Evolutionary conservation across 2,113 vertebrate species (phyloP), one percentile per base, ranked within the genome.

Genomic region (Alouatta palliata): DNA sequence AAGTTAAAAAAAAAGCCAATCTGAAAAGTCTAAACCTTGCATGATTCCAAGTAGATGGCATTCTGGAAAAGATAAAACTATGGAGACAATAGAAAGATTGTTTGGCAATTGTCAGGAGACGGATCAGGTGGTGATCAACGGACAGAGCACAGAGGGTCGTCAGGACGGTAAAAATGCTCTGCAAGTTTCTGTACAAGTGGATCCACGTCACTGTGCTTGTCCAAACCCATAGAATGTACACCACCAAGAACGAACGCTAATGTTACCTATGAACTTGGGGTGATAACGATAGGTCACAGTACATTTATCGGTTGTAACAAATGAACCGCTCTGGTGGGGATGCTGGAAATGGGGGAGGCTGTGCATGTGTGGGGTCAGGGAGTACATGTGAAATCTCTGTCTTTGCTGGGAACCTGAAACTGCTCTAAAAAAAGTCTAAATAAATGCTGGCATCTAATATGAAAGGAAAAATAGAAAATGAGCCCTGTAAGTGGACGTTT

Each of bases 141-240:
- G 14, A 56, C 3, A n/a, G 73, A 27, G 49, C 37, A 43, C 52
- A 45, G 52, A 61, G 71, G 11, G 1, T 21, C 30, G 9, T 8
- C 14, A 8, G 54, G 70, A 19, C 40, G 23, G 54, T 1, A 20
- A 45, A n/a, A 19, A 27, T 5, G 4, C 54, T n/a, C 40, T 37
- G 21, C 16, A 11, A 6, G 20, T 11, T 27, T 2, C 56, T 7
- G 10, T 9, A 12, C 3, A 1, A 8, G 37, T 13, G n/a, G 21
- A 20, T 49, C 47, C 30, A 35, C 35, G 76, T 79, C 45, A 79
- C 0, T 37, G 1, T 2, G 20, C 9, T 4, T 11, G 14, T 4
- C 43, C 21, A 61, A 20, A 58, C 3, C 2, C 54, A 40, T 2
- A n/a, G 71, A n/a, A 25, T 25, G 12, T 58, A 23, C 27, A 35